These are phyloP conservation scores for Phymorhynchus buccinoides DNA, from an alignment of 1,140 invertebrate genomes.

Conservation along the genomic window DNA sequence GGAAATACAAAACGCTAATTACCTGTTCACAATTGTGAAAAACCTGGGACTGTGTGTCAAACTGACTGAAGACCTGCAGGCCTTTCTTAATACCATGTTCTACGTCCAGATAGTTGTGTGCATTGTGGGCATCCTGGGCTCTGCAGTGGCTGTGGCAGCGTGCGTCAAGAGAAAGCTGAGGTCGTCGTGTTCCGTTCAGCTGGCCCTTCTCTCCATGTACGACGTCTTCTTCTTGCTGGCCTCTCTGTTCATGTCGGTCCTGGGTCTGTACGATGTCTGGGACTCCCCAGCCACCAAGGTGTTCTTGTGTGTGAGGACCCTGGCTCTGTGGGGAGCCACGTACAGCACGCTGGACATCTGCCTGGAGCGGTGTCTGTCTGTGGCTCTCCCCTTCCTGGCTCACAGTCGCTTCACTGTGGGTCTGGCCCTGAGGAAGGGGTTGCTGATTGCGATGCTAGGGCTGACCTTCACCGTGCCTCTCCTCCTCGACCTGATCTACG, in stretches of 20 bases:
- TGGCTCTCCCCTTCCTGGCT: slow-evolving; percentile 22
- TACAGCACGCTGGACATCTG: slow-evolving; percentile 30
- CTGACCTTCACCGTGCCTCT: slow-evolving; percentile 19
- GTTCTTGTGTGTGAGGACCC: not conserved
- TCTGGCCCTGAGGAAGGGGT: not conserved
- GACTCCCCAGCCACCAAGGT: not conserved
- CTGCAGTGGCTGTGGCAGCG: not conserved
- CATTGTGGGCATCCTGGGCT: slow-evolving; percentile 1
- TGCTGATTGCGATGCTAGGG: slow-evolving; percentile 8
- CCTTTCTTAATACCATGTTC: slow-evolving; percentile 13
- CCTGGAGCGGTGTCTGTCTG: slow-evolving; percentile 6
- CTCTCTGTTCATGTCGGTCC: not conserved
- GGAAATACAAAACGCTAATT: too few relatives aligned
- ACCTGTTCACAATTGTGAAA: slow-evolving; percentile 24
- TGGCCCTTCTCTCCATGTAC: slow-evolving; percentile 13
- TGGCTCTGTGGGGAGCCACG: slow-evolving; percentile 28
- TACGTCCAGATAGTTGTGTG: slow-evolving; percentile 19
- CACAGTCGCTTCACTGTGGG: slow-evolving; percentile 21
- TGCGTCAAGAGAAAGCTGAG: slow-evolving; percentile 3
- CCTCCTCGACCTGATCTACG: slow-evolving; percentile 28
- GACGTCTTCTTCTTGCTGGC: slow-evolving; percentile 13
- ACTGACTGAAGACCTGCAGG: slow-evolving; percentile 20
- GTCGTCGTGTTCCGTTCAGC: slow-evolving; percentile 19
- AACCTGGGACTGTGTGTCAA: slow-evolving; percentile 32
- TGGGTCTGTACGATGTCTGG: not conserved